Conservation (phyloP, 2,888 invertebrate genomes). For the Heliconius hortense region DNA sequence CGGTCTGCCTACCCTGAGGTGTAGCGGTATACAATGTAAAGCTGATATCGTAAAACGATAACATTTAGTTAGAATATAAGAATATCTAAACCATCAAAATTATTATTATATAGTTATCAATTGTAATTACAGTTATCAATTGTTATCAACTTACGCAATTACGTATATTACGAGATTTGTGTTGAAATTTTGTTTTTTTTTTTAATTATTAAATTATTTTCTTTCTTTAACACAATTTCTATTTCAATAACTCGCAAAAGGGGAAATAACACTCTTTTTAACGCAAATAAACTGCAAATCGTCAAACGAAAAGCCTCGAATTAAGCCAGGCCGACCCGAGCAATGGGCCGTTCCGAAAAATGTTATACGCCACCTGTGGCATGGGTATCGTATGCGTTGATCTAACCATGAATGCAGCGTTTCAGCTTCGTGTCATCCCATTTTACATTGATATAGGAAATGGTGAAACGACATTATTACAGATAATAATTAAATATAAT, state of each 20-base stretch:
- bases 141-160: background rate
- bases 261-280: slow-evolving; percentile 65
- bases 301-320: slow-evolving; percentile 63
- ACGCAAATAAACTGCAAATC: slow-evolving; percentile 73
- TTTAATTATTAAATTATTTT: background rate
- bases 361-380: slow-evolving; percentile 82
- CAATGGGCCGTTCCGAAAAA: slow-evolving; percentile 73
- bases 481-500: background rate
- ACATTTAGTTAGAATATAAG: background rate
- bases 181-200: background rate
- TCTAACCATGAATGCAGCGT: slow-evolving; percentile 69
- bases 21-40: too few relatives aligned
- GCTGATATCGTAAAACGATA: too few relatives aligned
- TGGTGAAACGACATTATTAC: background rate
- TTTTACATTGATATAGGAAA: slow-evolving; percentile 55
- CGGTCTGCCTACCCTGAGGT: too few relatives aligned
- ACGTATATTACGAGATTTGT: background rate
- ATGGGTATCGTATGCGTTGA: slow-evolving; percentile 79
- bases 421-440: slow-evolving; percentile 50
- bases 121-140: background rate
- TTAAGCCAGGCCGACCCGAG: slow-evolving; percentile 61
- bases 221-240: background rate
- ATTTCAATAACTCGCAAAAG: slow-evolving; percentile 36
- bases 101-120: background rate
- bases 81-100: background rate